Evolutionary conservation across 1,140 invertebrate species (phyloP).

Genomic region (Brachionus rubens): DNA sequence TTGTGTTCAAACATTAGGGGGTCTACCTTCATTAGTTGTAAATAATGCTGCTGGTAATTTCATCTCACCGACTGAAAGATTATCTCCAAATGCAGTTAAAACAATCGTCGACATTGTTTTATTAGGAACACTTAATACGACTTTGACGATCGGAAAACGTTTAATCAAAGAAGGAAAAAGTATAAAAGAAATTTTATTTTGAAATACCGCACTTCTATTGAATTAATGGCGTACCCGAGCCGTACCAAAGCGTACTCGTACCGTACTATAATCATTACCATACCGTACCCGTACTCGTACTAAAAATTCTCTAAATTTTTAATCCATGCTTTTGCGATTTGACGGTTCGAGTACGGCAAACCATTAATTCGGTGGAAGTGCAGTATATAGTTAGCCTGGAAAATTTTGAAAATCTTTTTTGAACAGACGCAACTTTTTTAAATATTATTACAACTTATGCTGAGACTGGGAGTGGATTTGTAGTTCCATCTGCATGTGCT

Average conservation of each 20-base stretch:
- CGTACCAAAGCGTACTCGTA: no score
- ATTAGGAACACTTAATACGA: slow-evolving; percentile 64
- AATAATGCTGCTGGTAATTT: slow-evolving; percentile 68
- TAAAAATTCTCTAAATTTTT: no score
- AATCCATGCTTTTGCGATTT: no score
- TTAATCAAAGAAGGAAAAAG: slow-evolving; percentile 63
- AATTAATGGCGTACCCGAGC: no score
- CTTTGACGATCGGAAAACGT: slow-evolving; percentile 63
- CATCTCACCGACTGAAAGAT: slow-evolving; percentile 63
- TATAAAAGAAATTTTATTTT: slow-evolving; percentile 45
- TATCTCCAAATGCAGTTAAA: slow-evolving; percentile 64
- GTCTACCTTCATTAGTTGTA: slow-evolving; percentile 63
- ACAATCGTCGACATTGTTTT: slow-evolving; percentile 65
- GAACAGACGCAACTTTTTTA: slow-evolving; percentile 62
- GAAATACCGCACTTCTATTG: no score
- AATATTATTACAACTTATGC: slow-evolving; percentile 65
- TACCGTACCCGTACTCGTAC: no score
- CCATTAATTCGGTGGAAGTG: no score
- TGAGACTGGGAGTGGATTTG: slow-evolving; percentile 64
- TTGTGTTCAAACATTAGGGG: slow-evolving; percentile 61
- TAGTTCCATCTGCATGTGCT: slow-evolving; percentile 64
- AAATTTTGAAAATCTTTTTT: slow-evolving; percentile 7
- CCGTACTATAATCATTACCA: no score
- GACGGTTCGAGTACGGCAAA: no score
- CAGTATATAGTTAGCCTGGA: no score